Conservation (phyloP, 2,113 vertebrate genomes). For the Myrmecobius fasciatus region DNA sequence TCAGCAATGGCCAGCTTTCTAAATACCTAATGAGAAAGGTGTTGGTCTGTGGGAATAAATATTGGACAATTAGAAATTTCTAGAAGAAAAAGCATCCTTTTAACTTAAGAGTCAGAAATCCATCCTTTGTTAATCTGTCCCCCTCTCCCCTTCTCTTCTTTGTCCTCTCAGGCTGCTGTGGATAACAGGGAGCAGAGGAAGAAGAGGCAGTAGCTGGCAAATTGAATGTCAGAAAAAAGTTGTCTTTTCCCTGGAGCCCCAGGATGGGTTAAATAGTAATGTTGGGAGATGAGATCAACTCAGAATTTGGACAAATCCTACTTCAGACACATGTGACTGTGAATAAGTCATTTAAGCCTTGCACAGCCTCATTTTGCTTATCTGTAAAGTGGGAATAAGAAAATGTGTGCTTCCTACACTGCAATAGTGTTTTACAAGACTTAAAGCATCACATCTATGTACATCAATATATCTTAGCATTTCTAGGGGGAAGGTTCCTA, state of each 20-base stretch:
- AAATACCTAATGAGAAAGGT: slow-evolving; percentile 67
- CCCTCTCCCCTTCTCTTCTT: background rate
- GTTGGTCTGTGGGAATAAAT: slow-evolving; percentile 59
- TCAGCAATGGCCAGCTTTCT: slow-evolving; percentile 49
- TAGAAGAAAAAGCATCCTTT: slow-evolving; percentile 32
- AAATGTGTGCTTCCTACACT: background rate
- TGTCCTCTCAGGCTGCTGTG: background rate
- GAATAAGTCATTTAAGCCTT: background rate
- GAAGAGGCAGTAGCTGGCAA: background rate
- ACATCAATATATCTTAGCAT: background rate
- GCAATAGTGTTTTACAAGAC: background rate
- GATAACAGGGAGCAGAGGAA: background rate
- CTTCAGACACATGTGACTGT: background rate
- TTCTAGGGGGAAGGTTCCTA: background rate
- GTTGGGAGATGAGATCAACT: background rate
- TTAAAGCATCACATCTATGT: background rate
- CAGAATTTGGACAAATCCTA: background rate
- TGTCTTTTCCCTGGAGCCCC: background rate
- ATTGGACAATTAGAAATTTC: slow-evolving; percentile 58
- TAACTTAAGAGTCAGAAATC: slow-evolving; percentile 18
- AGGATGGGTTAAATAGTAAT: background rate
- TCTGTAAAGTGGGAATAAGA: background rate
- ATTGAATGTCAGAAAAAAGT: background rate
- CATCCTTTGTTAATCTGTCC: background rate
- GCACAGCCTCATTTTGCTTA: background rate